A percentile compares a stretch with the other conserved stretches of the same genome.
These are phyloP conservation scores for Aramus guarauna DNA, from an alignment of 2,113 vertebrate genomes.

Conservation along the genomic window DNA sequence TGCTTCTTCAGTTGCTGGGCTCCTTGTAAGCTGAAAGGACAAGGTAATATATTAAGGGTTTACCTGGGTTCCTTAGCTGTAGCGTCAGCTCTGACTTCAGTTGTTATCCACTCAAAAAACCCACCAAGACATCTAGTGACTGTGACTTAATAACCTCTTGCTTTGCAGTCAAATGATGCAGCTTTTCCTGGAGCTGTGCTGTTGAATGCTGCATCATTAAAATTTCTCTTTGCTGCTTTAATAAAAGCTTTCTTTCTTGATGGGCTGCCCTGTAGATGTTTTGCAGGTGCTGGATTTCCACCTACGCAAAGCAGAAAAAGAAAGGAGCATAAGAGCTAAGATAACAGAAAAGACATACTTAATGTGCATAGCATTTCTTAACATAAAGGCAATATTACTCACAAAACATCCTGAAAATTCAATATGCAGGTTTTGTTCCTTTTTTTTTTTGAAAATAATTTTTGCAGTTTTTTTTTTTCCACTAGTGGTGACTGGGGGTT, in stretches of 20 bases:
- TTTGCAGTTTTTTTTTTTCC: neutral
- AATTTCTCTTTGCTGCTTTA: constrained; percentile 66
- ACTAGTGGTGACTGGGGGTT: neutral
- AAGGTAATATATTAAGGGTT: neutral
- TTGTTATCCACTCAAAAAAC: neutral
- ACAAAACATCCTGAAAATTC: neutral
- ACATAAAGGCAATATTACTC: neutral
- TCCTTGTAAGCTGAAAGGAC: neutral
- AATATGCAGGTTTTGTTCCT: neutral
- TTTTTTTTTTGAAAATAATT: neutral
- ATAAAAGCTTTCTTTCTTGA: constrained; percentile 62
- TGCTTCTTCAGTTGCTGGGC: neutral
- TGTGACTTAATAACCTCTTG: neutral
- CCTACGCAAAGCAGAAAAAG: constrained; percentile 20
- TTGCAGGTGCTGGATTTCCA: constrained; percentile 63
- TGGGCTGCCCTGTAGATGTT: constrained; percentile 22
- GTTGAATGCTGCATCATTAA: constrained; percentile 26
- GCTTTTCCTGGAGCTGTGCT: constrained; percentile 20
- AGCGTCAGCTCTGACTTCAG: neutral
- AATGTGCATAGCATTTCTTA: neutral
- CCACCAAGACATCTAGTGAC: neutral
- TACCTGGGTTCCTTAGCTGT: neutral
- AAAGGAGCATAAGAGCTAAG: neutral
- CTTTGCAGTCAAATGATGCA: neutral
- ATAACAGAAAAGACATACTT: neutral